Conservation (phyloP, 1,140 invertebrate species). For the Scaptomyza hsui region DNA sequence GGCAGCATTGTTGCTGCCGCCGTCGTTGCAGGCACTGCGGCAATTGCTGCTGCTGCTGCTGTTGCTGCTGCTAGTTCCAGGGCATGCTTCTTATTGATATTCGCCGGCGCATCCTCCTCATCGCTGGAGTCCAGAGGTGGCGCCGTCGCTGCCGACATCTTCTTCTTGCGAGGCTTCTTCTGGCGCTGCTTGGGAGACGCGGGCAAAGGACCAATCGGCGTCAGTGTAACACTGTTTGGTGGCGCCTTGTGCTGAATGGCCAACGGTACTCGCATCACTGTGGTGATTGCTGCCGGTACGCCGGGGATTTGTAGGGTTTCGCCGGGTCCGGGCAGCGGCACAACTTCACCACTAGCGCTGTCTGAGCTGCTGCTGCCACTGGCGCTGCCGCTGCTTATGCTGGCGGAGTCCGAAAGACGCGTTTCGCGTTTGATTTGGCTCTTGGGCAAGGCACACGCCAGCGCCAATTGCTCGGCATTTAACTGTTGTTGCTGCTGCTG, state of each 20-base stretch:
- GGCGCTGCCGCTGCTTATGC: conserved; percentile 41
- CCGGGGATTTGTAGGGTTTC: conserved; percentile 71
- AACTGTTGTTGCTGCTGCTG: conserved; percentile 30
- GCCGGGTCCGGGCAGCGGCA: conserved; percentile 58
- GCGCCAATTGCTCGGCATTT: conserved; percentile 39
- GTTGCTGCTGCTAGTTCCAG: conserved; percentile 34
- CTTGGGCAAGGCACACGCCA: conserved; percentile 52
- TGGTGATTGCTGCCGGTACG: conserved; percentile 74
- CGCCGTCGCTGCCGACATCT: conserved; percentile 35
- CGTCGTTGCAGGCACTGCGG: conserved; percentile 4
- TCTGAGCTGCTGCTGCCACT: conserved; percentile 61
- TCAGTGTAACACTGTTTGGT: conserved; percentile 61
- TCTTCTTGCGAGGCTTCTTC: conserved; percentile 70
- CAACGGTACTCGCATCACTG: conserved; percentile 50
- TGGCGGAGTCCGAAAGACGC: conserved; percentile 59
- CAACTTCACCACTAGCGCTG: conserved; percentile 51
- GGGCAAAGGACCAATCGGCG: conserved; percentile 62
- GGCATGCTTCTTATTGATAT: conserved; percentile 48
- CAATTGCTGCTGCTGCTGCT: conserved; percentile 16
- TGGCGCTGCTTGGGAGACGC: conserved; percentile 62
- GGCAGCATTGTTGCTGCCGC: conserved; percentile 17
- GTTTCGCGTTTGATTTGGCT: conserved; percentile 67
- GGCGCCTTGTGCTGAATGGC: conserved; percentile 49
- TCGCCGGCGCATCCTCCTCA: conserved; percentile 73
- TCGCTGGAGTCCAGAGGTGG: conserved; percentile 71